Base-by-base conservation (phyloP, 2,113 vertebrate species). In the Hucho hucho region DNA sequence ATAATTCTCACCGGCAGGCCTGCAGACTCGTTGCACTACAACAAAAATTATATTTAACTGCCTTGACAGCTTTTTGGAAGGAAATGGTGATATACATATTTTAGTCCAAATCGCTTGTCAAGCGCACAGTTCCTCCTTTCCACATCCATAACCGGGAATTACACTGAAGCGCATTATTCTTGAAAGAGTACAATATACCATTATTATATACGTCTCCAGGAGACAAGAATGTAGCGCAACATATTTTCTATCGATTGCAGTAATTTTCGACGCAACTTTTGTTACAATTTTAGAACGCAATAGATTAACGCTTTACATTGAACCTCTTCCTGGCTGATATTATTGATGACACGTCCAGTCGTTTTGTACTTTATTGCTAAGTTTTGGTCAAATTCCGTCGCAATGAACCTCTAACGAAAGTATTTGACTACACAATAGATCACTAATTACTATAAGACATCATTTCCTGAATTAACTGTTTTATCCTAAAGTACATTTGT, bases 331-430 rank as follows among this genome's bases (percentile, higher is more conserved):
- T 86, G 84, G 70, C 82, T 81, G 77, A 65, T 81, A 83, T 84
- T 84, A 86, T 86, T 84, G 85, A 86, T 84, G 82, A 84, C 86
- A 84, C 83, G 84, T 84, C 80, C 84, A 81, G 84, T 78, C 84
- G 82, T 76, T 88, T 83, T 83, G 65, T 81, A 86, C 86, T 88
- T 43, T 88, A 86, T 83, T 77, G 76, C 79, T 76, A 81, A 88
- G 76, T 86, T 88, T 75, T 72, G 76, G 75, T 81, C 74, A 73
- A 81, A 88, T 83, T 79, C 46, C 71, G 49, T 65, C 75, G 58
- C 74, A 68, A 75, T 64, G 29, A 77, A 81, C 66, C 75, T n/a
- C 28, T 70, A 59, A 70, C 68, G 69, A 80, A 78, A 88, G 79
- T 80, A 78, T 20, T 73, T 11, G 37, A 43, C 37, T 43, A 69